These are phyloP conservation scores for Battus philenor DNA, from an alignment of 1,140 invertebrate genomes.

Conservation along the genomic window DNA sequence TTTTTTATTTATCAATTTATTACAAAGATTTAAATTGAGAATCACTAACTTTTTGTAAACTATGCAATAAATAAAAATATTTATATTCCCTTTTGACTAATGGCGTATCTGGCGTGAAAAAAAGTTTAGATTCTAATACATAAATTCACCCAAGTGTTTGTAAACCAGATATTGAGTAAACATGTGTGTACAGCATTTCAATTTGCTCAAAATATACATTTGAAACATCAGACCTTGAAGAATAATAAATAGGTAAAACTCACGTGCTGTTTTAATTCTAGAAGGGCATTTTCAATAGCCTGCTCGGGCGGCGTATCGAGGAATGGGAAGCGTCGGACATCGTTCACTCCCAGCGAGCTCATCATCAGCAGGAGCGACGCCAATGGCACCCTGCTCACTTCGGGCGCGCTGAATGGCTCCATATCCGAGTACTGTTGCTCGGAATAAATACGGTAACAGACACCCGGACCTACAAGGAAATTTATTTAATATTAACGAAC, in stretches of 20 bases:
- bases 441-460: conserved; percentile 91
- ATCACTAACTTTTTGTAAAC: too few relatives aligned
- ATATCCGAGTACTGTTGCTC: conserved; percentile 80
- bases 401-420: conserved; percentile 91
- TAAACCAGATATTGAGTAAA: too few relatives aligned
- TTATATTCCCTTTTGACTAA: too few relatives aligned
- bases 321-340: conserved; percentile 96
- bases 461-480: conserved; percentile 80
- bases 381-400: conserved; percentile 93
- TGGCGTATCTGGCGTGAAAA: too few relatives aligned
- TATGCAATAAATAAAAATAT: too few relatives aligned
- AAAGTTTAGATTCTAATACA: too few relatives aligned
- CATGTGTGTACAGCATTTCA: too few relatives aligned
- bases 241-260: conserved; percentile 26
- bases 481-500: conserved; percentile 10
- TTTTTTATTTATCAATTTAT: too few relatives aligned
- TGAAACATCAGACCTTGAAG: too few relatives aligned
- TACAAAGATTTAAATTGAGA: too few relatives aligned
- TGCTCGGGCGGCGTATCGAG: conserved; percentile 91
- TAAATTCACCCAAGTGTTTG: too few relatives aligned
- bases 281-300: conserved; percentile 91
- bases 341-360: conserved; percentile 94
- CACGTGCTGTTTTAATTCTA: conserved; percentile 92
- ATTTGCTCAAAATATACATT: too few relatives aligned
- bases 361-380: conserved; percentile 96